Evolutionary conservation across 1,140 invertebrate genomes (phyloP).

Genomic region (Mercenaria mercenaria): DNA sequence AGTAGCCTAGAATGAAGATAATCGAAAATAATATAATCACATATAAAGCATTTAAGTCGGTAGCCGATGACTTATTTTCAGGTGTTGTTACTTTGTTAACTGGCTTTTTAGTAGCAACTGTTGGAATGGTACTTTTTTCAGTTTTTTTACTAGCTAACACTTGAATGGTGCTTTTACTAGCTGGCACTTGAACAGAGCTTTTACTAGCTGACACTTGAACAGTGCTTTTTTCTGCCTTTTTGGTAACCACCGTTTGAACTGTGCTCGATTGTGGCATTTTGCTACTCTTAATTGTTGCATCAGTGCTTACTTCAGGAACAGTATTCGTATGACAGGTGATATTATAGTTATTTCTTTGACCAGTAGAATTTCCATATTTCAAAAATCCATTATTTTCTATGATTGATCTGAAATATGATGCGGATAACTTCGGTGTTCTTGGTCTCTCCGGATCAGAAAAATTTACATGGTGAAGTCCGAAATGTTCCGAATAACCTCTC

Average conservation of each 20-base stretch:
- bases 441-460: conserved; percentile 89
- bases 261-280: background rate
- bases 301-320: background rate
- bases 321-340: background rate
- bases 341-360: background rate
- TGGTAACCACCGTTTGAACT: background rate
- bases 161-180: background rate
- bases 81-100: background rate
- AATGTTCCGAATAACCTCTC: conserved; percentile 87
- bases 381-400: conserved; percentile 80
- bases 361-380: conserved; percentile 39
- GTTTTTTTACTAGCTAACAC: background rate
- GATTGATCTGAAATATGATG: conserved; percentile 80
- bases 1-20: background rate
- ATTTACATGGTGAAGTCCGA: conserved; percentile 92
- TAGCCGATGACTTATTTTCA: background rate
- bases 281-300: background rate
- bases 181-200: no score
- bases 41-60: background rate
- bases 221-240: no score
- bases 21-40: background rate
- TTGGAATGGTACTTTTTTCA: background rate
- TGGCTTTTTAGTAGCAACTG: background rate
- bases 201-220: no score
- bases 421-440: conserved; percentile 91